These are phyloP conservation scores for Eulimnadia texana DNA, from an alignment of 1,140 invertebrate genomes.

Conservation along the genomic window DNA sequence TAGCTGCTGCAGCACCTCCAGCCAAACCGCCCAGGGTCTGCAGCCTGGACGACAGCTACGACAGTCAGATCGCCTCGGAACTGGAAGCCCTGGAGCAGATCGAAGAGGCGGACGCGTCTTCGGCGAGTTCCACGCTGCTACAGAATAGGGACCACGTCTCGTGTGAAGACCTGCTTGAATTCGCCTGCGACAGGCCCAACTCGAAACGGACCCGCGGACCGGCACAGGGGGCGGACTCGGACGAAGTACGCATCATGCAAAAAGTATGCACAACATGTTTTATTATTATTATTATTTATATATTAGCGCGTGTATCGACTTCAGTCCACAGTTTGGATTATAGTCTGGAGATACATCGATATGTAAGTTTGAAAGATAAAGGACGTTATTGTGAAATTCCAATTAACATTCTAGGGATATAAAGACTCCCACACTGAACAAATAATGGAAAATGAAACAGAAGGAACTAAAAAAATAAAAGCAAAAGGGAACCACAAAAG, in stretches of 20 bases:
- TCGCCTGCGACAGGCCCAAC: slow-evolving; percentile 68
- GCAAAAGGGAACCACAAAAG: no score
- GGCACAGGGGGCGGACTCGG: slow-evolving; percentile 65
- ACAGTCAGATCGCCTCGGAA: slow-evolving; percentile 45
- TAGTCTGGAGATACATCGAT: no score
- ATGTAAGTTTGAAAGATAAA: no score
- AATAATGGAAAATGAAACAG: no score
- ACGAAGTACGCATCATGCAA: slow-evolving; percentile 80
- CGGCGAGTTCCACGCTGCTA: slow-evolving; percentile 22
- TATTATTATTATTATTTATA: not conserved
- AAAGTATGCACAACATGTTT: slow-evolving; percentile 53
- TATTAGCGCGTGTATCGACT: not conserved
- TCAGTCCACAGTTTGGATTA: no score
- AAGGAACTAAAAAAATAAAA: no score
- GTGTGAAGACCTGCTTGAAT: slow-evolving; percentile 81
- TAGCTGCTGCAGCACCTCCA: slow-evolving; percentile 9
- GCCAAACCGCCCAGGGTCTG: slow-evolving; percentile 21
- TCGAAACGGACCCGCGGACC: slow-evolving; percentile 42
- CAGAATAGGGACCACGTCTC: slow-evolving; percentile 57
- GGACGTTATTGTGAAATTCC: no score
- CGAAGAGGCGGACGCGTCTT: slow-evolving; percentile 20
- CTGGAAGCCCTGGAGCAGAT: slow-evolving; percentile 44
- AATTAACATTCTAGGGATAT: no score
- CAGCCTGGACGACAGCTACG: slow-evolving; percentile 41
- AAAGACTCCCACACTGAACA: no score